These are phyloP conservation scores for Erethizon dorsatum DNA, from an alignment of 2,797 vertebrate genomes.

Conservation along the genomic window DNA sequence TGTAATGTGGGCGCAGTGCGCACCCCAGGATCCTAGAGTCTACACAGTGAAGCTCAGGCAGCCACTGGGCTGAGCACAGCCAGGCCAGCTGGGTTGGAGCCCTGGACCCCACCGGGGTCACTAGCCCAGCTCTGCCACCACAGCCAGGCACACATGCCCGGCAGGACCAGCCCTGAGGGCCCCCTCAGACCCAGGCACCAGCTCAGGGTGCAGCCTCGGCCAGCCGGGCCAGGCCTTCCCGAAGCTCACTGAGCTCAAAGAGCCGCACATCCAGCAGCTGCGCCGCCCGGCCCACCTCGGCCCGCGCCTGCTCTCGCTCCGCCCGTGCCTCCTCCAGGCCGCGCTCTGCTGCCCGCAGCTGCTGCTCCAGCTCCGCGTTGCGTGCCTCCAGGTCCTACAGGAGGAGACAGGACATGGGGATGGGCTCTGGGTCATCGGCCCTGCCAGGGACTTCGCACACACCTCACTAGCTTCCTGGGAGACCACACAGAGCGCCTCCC, in stretches of 20 bases:
- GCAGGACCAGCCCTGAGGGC: not conserved
- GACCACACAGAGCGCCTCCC: not conserved
- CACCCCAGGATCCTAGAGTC: constrained; percentile 64
- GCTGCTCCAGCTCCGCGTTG: constrained; percentile 93
- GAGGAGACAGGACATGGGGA: accelerated
- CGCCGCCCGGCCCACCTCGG: constrained; percentile 92
- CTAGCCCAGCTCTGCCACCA: not conserved
- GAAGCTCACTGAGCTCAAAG: constrained; percentile 94
- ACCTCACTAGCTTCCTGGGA: not conserved
- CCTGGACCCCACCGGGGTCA: not conserved
- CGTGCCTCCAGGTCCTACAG: constrained; percentile 94
- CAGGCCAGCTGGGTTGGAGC: not conserved
- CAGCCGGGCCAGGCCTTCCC: constrained; percentile 95
- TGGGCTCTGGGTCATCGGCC: not conserved
- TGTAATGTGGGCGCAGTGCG: constrained; percentile 55
- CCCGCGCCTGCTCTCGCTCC: constrained; percentile 90
- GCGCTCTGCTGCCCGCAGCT: constrained; percentile 91
- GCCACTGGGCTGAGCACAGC: not conserved
- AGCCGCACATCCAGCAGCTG: constrained; percentile 96
- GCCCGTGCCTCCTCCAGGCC: constrained; percentile 91
- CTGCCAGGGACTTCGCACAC: not conserved
- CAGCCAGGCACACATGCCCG: not conserved
- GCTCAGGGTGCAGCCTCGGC: constrained; percentile 87
- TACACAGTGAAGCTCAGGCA: constrained; percentile 67
- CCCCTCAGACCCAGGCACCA: accelerated